These are phyloP conservation scores for Psilopsiagon aymara DNA, from an alignment of 2,113 vertebrate genomes.

Conservation along the genomic window DNA sequence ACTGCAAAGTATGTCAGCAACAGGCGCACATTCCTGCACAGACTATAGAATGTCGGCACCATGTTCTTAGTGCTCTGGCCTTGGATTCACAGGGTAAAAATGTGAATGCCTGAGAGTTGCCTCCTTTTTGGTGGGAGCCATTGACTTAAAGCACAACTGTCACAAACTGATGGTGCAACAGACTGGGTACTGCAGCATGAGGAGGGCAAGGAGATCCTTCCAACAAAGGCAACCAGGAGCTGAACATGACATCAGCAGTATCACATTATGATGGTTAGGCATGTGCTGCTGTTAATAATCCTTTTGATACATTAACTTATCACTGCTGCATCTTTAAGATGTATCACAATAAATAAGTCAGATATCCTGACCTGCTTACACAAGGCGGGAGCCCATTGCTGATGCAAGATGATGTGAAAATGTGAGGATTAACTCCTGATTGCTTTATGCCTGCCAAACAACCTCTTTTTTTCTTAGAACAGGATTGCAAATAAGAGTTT, in stretches of 20 bases:
- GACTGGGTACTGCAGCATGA: not conserved
- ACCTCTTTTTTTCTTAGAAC: not conserved
- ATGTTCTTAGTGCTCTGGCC: not conserved
- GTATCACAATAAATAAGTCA: not conserved
- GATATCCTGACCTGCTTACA: not conserved
- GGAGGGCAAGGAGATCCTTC: not conserved
- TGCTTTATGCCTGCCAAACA: not conserved
- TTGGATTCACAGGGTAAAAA: not conserved
- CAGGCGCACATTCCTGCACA: not conserved
- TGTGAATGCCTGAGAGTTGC: not conserved
- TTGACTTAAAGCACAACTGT: not conserved
- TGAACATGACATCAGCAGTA: rapidly evolving
- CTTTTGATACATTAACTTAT: not conserved
- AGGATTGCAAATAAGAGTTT: not conserved
- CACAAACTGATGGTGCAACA: not conserved
- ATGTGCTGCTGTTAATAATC: not conserved
- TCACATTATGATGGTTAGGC: rapidly evolving
- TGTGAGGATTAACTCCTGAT: not conserved
- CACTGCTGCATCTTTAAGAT: not conserved
- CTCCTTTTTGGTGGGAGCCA: not conserved
- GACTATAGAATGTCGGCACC: not conserved
- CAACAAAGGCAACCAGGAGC: not conserved
- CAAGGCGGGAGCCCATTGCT: not conserved
- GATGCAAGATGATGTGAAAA: not conserved
- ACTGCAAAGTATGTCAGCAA: not conserved